These are phyloP conservation scores for Papilio protenor DNA, from an alignment of 2,888 invertebrate genomes.

Conservation along the genomic window DNA sequence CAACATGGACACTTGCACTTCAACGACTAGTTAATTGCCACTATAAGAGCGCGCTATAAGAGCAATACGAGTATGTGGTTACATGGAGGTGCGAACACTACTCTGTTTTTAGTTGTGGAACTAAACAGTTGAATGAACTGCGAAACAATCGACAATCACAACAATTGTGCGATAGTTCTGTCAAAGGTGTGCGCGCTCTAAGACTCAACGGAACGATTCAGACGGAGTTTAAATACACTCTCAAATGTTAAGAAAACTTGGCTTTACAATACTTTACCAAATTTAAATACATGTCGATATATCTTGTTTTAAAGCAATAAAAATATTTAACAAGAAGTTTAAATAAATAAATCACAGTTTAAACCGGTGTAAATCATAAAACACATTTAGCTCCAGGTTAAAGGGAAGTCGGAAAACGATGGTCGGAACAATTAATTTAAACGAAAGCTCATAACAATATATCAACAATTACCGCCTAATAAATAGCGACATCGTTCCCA, in stretches of 20 bases:
- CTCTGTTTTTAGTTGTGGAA: no score
- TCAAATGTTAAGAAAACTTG: neutral
- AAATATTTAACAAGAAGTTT: neutral
- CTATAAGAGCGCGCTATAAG: no score
- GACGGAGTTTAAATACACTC: neutral
- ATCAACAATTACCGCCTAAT: slow-evolving; percentile 37
- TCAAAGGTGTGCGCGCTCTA: neutral
- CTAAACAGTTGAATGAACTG: no score
- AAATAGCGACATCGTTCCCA: slow-evolving; percentile 36
- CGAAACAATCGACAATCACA: no score
- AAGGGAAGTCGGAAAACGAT: slow-evolving; percentile 52
- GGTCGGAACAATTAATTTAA: slow-evolving; percentile 45
- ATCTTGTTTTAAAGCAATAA: neutral
- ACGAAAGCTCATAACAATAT: slow-evolving; percentile 34
- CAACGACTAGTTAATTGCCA: neutral
- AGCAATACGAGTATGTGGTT: no score
- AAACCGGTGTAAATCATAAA: slow-evolving; percentile 16
- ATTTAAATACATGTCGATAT: no score
- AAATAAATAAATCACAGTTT: slow-evolving; percentile 5
- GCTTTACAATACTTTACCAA: neutral
- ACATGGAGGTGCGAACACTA: no score
- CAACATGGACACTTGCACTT: neutral
- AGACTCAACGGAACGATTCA: neutral
- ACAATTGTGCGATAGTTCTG: no score
- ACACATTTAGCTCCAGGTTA: slow-evolving; percentile 48